Percentiles rank a stretch among this genome's conserved stretches.
These are phyloP conservation scores for Nezara viridula DNA, from an alignment of 2,888 invertebrate genomes.

Conservation along the genomic window DNA sequence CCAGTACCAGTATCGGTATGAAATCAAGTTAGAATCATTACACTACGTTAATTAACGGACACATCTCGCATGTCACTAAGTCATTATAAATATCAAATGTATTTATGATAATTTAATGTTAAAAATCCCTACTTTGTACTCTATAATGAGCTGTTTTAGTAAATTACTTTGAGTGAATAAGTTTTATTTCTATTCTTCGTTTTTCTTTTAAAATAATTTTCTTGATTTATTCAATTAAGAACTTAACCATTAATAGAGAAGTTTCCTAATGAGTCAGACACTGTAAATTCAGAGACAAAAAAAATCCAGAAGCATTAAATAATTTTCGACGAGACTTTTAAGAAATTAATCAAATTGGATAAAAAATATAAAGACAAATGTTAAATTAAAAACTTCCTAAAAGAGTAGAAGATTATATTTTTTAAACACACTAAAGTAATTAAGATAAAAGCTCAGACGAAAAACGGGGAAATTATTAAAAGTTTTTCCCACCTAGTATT, in stretches of 20 bases:
- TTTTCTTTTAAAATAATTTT: not conserved
- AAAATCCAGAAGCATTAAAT: not conserved
- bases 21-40: too few relatives aligned
- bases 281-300: not conserved
- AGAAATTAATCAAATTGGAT: not conserved
- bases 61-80: too few relatives aligned
- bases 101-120: too few relatives aligned
- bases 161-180: too few relatives aligned
- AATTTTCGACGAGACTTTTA: not conserved
- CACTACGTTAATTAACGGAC: too few relatives aligned
- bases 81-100: too few relatives aligned
- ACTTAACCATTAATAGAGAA: not conserved
- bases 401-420: not conserved
- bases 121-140: too few relatives aligned
- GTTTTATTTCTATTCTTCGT: not conserved
- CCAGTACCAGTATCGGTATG: too few relatives aligned
- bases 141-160: too few relatives aligned
- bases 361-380: not conserved
- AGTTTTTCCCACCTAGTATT: slow-evolving; percentile 15
- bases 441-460: not conserved
- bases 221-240: not conserved
- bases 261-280: not conserved
- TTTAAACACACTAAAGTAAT: slow-evolving; percentile 6
- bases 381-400: not conserved
- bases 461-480: slow-evolving; percentile 3